These are phyloP conservation scores for Poecilia gillii DNA, from an alignment of 2,797 vertebrate species.

Conservation along the genomic window DNA sequence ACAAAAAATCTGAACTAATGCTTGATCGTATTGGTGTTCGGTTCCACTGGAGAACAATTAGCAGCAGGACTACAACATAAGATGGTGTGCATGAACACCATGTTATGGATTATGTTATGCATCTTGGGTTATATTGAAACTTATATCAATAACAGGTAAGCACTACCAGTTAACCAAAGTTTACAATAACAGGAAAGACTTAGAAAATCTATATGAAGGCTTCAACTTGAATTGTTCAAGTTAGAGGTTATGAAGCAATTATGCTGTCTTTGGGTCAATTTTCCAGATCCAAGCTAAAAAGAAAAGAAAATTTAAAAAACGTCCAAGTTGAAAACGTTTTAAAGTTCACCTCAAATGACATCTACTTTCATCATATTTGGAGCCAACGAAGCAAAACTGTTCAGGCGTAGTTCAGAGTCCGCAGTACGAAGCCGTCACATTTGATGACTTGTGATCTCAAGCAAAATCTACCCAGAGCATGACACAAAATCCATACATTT, in stretches of 20 bases:
- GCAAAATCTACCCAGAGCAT: conserved; percentile 38
- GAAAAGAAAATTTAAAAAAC: neutral
- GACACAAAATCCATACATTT: conserved; percentile 55
- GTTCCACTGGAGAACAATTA: neutral
- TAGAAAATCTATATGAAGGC: neutral
- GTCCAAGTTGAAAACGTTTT: neutral
- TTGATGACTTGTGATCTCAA: conserved; percentile 43
- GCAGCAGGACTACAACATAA: neutral
- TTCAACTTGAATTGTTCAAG: neutral
- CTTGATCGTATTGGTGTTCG: neutral
- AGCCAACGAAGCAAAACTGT: conserved; percentile 16
- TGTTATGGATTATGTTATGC: neutral
- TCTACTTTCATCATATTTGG: conserved; percentile 12
- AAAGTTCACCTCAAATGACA: conserved; percentile 12
- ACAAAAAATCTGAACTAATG: neutral
- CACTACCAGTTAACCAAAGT: neutral
- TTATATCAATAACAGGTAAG: neutral
- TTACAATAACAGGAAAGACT: neutral
- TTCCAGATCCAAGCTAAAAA: neutral
- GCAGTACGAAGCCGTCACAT: conserved; percentile 43
- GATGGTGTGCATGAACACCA: neutral
- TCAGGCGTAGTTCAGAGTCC: conserved; percentile 31
- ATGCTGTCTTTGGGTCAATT: neutral
- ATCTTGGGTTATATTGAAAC: neutral
- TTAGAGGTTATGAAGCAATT: neutral